Conservation (phyloP, 2,113 vertebrate species). For the Melospiza georgiana region DNA sequence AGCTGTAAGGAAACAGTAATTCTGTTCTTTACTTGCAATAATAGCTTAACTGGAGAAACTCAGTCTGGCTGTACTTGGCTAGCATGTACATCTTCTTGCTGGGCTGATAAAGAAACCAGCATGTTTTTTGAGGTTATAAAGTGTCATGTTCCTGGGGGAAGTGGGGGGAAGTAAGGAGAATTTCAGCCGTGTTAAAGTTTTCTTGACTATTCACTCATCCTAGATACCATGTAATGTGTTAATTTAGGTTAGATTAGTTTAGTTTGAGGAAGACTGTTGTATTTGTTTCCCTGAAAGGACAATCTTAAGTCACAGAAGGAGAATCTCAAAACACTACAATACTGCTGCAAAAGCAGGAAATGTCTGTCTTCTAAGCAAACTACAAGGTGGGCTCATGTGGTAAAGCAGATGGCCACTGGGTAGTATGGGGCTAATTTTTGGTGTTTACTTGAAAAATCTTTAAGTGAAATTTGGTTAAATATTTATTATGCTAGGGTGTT, state of each 20-base stretch:
- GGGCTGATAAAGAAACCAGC: background rate
- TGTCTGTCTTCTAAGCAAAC: background rate
- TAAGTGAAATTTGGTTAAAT: background rate
- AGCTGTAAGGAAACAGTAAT: background rate
- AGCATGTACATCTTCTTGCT: background rate
- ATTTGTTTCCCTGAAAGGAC: background rate
- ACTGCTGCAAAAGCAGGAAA: background rate
- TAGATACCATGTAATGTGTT: background rate
- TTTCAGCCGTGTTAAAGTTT: background rate
- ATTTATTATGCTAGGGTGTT: background rate
- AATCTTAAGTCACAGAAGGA: background rate
- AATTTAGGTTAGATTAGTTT: background rate
- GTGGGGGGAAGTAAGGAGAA: background rate
- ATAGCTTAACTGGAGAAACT: background rate
- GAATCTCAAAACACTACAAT: background rate
- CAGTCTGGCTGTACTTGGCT: background rate
- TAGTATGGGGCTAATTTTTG: background rate
- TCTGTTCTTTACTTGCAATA: background rate
- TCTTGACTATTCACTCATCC: background rate
- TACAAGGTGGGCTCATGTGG: background rate
- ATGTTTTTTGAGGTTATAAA: background rate
- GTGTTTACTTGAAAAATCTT: background rate
- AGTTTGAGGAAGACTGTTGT: background rate
- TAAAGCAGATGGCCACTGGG: background rate
- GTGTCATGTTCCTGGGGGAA: rapidly evolving